Evolutionary conservation across 2,888 invertebrate species (phyloP).

Genomic region (Campoplex nolae): DNA sequence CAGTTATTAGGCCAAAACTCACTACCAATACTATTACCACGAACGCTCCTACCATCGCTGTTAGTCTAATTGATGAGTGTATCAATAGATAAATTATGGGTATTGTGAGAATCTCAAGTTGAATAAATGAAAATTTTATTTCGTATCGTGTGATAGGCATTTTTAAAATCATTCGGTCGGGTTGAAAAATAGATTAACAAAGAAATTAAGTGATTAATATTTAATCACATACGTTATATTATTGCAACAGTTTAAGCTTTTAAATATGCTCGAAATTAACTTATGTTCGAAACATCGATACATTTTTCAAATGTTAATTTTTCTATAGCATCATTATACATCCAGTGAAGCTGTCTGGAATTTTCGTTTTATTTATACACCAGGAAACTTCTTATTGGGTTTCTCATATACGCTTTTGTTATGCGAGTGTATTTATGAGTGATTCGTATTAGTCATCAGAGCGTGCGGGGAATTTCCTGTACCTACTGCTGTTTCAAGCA

Average conservation of each 20-base stretch:
- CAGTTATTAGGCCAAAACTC: background rate
- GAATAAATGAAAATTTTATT: background rate
- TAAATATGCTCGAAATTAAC: no score
- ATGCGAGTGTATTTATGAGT: background rate
- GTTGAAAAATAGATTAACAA: background rate
- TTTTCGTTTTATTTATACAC: background rate
- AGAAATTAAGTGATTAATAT: background rate
- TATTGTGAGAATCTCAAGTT: background rate
- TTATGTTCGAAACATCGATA: no score
- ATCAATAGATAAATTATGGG: background rate
- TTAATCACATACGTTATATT: background rate
- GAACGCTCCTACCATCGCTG: no score
- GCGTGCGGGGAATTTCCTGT: constrained; percentile 22
- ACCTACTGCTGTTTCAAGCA: background rate
- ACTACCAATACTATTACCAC: background rate
- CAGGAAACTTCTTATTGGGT: background rate
- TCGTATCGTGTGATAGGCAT: background rate
- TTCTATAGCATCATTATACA: background rate
- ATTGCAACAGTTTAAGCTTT: no score
- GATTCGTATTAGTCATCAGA: constrained; percentile 13
- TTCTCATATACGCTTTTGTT: constrained; percentile 7
- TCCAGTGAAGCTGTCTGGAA: background rate
- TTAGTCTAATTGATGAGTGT: background rate
- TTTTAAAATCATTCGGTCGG: background rate
- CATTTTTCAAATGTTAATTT: background rate